Evolutionary conservation across 2,888 invertebrate genomes (phyloP).

Genomic region (Lottia scabra): DNA sequence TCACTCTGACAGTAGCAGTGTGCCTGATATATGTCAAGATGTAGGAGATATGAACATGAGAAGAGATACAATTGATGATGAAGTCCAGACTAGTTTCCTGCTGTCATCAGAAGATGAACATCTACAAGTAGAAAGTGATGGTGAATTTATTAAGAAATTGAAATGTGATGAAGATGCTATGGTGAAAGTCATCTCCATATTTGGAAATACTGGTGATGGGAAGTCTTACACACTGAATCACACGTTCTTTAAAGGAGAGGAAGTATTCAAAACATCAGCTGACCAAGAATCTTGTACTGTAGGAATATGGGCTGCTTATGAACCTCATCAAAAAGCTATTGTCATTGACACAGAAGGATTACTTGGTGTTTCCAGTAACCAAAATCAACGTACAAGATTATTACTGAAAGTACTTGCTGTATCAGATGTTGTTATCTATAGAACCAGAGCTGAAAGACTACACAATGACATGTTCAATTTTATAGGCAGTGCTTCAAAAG

Average conservation of each 20-base stretch:
- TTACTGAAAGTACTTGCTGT: constrained; percentile 84
- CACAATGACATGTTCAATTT: constrained; percentile 82
- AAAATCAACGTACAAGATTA: constrained; percentile 78
- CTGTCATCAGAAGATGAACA: constrained; percentile 65
- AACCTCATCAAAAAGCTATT: constrained; percentile 76
- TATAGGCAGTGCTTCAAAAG: constrained; percentile 81
- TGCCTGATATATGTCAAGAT: constrained; percentile 49
- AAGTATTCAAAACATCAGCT: constrained; percentile 77
- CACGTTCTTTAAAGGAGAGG: constrained; percentile 77
- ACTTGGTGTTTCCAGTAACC: constrained; percentile 74
- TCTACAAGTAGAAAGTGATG: constrained; percentile 59
- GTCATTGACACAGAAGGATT: constrained; percentile 86
- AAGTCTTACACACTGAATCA: constrained; percentile 85
- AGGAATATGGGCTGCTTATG: constrained; percentile 83
- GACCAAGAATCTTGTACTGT: constrained; percentile 80
- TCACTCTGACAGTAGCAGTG: constrained; percentile 44
- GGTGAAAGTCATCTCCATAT: constrained; percentile 84
- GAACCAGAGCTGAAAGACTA: constrained; percentile 81
- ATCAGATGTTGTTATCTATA: constrained; percentile 83
- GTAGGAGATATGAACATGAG: constrained; percentile 38
- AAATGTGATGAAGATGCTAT: constrained; percentile 57
- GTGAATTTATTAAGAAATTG: constrained; percentile 64
- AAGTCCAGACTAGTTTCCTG: constrained; percentile 56
- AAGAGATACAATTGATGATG: constrained; percentile 37
- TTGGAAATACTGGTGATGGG: constrained; percentile 87